Evolutionary conservation across 1,140 invertebrate species (phyloP).

Genomic region (Mya arenaria): DNA sequence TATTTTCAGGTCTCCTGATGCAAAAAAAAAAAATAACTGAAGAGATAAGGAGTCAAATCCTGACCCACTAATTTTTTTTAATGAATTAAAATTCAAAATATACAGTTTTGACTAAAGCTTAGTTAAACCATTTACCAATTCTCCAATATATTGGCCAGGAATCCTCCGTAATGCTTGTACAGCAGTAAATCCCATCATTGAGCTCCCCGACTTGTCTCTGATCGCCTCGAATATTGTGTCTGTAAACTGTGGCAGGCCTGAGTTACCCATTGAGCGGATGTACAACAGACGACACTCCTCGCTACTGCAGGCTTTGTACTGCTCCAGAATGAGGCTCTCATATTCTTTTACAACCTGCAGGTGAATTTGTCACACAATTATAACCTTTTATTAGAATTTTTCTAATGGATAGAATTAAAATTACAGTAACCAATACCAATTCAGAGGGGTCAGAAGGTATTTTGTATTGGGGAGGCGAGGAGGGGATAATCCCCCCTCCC

Average conservation of each 20-base stretch:
- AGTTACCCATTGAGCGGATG: slow-evolving; percentile 76
- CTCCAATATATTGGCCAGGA: slow-evolving; percentile 49
- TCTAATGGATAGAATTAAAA: no score
- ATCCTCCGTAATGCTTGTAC: slow-evolving; percentile 74
- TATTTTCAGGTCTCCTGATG: no score
- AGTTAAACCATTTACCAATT: slow-evolving; percentile 44
- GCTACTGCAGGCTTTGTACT: slow-evolving; percentile 67
- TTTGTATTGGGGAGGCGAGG: no score
- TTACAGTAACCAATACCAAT: no score
- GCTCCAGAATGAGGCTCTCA: slow-evolving; percentile 48
- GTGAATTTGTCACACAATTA: background rate
- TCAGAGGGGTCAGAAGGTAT: no score
- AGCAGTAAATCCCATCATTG: slow-evolving; percentile 70
- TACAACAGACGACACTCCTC: slow-evolving; percentile 69
- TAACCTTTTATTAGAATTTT: no score
- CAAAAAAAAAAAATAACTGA: no score
- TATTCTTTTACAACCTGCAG: slow-evolving; percentile 71
- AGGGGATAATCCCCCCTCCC: no score
- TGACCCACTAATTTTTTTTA: no score
- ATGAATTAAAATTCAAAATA: no score
- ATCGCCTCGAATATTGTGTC: slow-evolving; percentile 61
- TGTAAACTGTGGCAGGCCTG: slow-evolving; percentile 69
- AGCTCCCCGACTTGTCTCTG: slow-evolving; percentile 55
- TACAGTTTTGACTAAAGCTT: no score
- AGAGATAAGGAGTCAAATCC: no score